phyloP scores from a whole-genome alignment of 2,797 vertebrate genomes.

The Micromesistius poutassou region DNA sequence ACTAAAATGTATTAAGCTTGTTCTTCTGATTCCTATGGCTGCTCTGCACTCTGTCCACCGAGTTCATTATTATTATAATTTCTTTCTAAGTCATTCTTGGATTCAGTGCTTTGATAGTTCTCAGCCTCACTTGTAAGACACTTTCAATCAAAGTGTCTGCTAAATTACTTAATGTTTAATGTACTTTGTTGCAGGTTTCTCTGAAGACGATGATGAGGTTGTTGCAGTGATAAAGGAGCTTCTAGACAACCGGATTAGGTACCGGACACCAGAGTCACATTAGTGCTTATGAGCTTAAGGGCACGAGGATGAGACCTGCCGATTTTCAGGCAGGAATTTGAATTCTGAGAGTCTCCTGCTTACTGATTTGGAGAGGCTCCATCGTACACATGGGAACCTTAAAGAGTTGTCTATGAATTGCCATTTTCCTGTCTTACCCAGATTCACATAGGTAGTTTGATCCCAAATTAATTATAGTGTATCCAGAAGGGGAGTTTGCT shows the following conservation, averaged over 20 bases:
- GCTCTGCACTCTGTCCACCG: neutral
- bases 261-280: constrained; percentile 16
- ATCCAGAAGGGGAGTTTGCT: no score
- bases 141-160: neutral
- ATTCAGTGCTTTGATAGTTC: neutral
- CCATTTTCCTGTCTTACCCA: no score
- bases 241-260: constrained; percentile 81
- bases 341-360: no score
- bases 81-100: neutral
- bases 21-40: neutral
- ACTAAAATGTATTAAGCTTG: no score
- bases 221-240: constrained; percentile 82
- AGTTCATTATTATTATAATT: neutral
- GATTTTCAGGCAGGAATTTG: no score
- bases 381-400: no score
- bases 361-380: no score
- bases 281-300: no score
- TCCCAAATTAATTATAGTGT: no score
- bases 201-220: constrained; percentile 79
- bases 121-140: neutral
- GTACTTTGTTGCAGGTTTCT: constrained; percentile 57
- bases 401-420: no score
- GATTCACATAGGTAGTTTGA: no score
- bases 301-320: no score
- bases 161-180: neutral